Conservation (phyloP, 2,113 vertebrate species). For the Tragelaphus buxtoni region DNA sequence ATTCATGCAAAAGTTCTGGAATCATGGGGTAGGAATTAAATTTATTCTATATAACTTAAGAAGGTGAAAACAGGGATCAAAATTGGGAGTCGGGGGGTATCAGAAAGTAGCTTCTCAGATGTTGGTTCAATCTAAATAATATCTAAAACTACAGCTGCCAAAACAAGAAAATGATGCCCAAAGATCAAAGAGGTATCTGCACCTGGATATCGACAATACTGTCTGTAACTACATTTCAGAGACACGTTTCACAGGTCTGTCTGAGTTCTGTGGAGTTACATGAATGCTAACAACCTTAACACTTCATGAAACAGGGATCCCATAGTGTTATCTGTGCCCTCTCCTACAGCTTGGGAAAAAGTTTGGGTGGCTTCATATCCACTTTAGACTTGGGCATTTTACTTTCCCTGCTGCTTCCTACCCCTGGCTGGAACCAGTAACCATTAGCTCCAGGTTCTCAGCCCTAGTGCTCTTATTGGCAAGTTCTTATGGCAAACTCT, state of each 20-base stretch:
- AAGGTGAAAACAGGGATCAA: neutral
- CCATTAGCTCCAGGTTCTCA: neutral
- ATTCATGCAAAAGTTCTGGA: neutral
- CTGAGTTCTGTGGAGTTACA: neutral
- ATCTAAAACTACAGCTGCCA: neutral
- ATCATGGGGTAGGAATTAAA: neutral
- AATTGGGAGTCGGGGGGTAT: rapidly evolving
- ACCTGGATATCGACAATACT: neutral
- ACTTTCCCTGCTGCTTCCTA: neutral
- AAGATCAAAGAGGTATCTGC: neutral
- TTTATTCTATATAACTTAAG: neutral
- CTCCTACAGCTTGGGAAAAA: rapidly evolving
- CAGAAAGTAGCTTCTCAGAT: neutral
- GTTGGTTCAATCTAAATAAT: neutral
- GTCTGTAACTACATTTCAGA: neutral
- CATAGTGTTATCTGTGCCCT: rapidly evolving
- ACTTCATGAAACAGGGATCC: neutral
- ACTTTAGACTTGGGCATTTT: neutral
- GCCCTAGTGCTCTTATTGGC: neutral
- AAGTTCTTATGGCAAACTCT: neutral
- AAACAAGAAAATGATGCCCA: neutral
- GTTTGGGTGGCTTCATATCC: rapidly evolving
- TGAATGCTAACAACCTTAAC: neutral
- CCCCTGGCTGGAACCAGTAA: neutral
- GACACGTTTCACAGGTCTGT: neutral